Evolutionary conservation across 2,797 vertebrate species (phyloP), one percentile per base, ranked within the genome.

Genomic region (Fundulus diaphanus): DNA sequence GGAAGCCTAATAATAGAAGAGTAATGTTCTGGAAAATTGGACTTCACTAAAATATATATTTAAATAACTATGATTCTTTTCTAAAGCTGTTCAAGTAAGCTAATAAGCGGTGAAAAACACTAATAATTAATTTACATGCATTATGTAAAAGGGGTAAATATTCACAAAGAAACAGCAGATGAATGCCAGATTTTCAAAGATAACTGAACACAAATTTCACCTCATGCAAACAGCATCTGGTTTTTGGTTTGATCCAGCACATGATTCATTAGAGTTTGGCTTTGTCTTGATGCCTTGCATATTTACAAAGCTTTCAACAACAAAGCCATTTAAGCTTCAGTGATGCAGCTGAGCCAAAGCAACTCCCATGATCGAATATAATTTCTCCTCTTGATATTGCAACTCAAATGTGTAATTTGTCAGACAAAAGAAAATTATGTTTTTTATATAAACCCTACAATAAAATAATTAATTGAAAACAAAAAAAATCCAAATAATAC

Each of bases 201-300:
- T 11, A 78, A 78, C 51, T 69, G 51, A 65, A 83, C 7, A 78
- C 2, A 29, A 46, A 54, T 75, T 83, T 72, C 20, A 51, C 67
- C 69, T 76, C 7, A 76, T 68, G 81, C 66, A 83, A 82, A 85
- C 49, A 72, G 49, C 76, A 79, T 65, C 68, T 79, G 37, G 68
- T 79, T 66, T 67, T 77, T 70, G 77, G 54, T 71, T 74, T 79
- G 74, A 87, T 82, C 67, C 77, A 87, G 76, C 78, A 86, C 70
- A 78, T 67, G 68, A 89, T 87, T 75, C 80, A 81, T 89, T 85
- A 82, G 29, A 82, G 77, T 54, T 77, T 42, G 63, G 76, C 70
- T 87, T 82, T 79, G 71, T 79, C 71, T 49, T 63, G 73, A 76
- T 2, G 5, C 73, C 76, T 74, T 44, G 40, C 33, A 69, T 83